Base-by-base conservation (phyloP, 2,113 vertebrate genomes). In the Dipodomys spectabilis region DNA sequence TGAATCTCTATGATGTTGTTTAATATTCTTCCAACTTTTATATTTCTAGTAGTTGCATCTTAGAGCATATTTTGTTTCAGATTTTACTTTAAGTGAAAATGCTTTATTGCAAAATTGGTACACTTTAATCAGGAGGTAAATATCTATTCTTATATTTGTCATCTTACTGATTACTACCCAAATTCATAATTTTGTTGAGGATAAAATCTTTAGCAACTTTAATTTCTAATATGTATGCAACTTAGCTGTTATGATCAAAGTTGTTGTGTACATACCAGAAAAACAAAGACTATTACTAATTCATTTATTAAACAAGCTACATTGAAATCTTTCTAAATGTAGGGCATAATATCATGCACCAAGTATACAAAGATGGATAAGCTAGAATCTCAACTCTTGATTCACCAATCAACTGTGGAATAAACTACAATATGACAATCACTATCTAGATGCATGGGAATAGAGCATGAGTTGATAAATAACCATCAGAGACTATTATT, bases 281-380 rank as follows among this genome's bases (percentile, higher is more conserved):
- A 75, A 81, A 80, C 1, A 92, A 79, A 18, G n/a, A 60, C 81
- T 2, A 22, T 10, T 64, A 20, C 44, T 44, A 3, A 10, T 79
- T 86, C 7, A 49, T 79, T 90, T 92, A 83, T 87, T 71, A 94
- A 69, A 32, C 10, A 86, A 73, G 71, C 12, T 65, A 53, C 22
- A 74, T 27, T 68, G 18, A 93, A 82, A 81, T 86, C 64, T 90
- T 68, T 77, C 28, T 88, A 68, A 84, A 81, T 62, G 28, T 68
- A 86, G 64, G 60, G 1, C 49, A 83, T 2, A 57, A n/a, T 30
- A 20, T 28, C 69, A 86, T 86, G 22, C 10, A 74, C 7, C 84
- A 4, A 16, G 6, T 81, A 75, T 57, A 39, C 19, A 72, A 23
- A 80, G 4, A 87, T 71, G 5, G n/a, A 64, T 39, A 79, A 44